Percentiles rank a stretch among this genome's conserved stretches.
Conservation (phyloP, 2,113 vertebrate species). For the Clarias magur region DNA sequence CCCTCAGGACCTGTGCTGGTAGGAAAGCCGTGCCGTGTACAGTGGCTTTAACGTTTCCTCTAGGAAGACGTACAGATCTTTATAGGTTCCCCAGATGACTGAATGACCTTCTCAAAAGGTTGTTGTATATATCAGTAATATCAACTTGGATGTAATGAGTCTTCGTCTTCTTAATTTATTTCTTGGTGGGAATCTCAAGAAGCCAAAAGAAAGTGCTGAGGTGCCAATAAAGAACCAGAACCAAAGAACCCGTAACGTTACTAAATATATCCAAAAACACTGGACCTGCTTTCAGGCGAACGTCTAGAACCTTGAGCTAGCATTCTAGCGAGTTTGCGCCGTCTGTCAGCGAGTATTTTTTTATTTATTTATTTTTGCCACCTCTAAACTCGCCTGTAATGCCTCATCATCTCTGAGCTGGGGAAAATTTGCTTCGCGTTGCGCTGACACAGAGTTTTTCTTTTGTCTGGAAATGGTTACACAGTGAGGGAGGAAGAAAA, state of each 20-base stretch:
- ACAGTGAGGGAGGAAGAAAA: background rate
- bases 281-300: background rate
- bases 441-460: background rate
- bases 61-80: background rate
- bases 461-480: slow-evolving; percentile 2
- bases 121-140: background rate
- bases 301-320: background rate
- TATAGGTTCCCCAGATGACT: background rate
- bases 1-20: background rate
- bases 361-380: too few relatives aligned
- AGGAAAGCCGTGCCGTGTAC: background rate
- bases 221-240: background rate
- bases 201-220: background rate
- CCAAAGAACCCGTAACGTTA: background rate
- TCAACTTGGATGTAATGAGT: background rate
- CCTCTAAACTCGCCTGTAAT: slow-evolving; percentile 6
- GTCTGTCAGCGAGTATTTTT: background rate
- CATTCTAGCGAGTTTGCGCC: too few relatives aligned
- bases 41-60: background rate
- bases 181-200: background rate
- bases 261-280: background rate
- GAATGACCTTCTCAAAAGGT: background rate
- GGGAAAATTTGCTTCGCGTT: background rate
- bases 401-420: background rate
- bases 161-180: background rate